Conservation (phyloP, 2,888 invertebrate species). For the Dorcus hopei region DNA sequence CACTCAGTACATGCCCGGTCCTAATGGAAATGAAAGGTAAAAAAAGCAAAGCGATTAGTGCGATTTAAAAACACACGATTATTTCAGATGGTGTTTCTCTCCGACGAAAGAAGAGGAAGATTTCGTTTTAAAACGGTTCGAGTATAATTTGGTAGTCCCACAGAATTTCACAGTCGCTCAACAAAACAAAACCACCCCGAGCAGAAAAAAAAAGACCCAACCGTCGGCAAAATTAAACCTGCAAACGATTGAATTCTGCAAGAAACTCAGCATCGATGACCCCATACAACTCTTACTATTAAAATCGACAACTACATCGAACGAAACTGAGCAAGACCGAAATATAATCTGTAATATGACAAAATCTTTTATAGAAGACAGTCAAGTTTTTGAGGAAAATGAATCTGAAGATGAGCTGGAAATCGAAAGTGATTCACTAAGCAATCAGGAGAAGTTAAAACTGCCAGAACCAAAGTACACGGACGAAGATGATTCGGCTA, state of each 20-base stretch:
- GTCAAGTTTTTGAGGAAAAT: constrained; percentile 14
- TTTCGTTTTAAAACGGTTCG: constrained; percentile 61
- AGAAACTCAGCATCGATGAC: constrained; percentile 73
- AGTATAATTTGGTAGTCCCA: constrained; percentile 67
- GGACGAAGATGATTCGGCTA: neutral
- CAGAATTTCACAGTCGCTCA: constrained; percentile 77
- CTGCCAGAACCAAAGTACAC: constrained; percentile 36
- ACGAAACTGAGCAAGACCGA: constrained; percentile 5
- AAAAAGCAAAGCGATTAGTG: neutral
- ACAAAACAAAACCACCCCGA: constrained; percentile 55
- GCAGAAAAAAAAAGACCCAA: constrained; percentile 36
- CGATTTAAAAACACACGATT: neutral
- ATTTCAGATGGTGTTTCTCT: constrained; percentile 65
- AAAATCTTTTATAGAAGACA: constrained; percentile 21
- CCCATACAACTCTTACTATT: constrained; percentile 64
- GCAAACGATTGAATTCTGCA: constrained; percentile 68
- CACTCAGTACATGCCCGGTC: constrained; percentile 79
- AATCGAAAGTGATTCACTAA: constrained; percentile 14
- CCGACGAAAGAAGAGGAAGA: constrained; percentile 74
- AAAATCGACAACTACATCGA: constrained; percentile 42
- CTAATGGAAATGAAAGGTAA: constrained; percentile 65
- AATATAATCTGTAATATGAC: constrained; percentile 8
- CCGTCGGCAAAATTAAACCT: constrained; percentile 61
- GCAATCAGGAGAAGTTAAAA: constrained; percentile 23
- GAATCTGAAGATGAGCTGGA: constrained; percentile 6